Base-by-base conservation (phyloP, 1,140 invertebrate species). In the Pseudomyrmex flavicornis region DNA sequence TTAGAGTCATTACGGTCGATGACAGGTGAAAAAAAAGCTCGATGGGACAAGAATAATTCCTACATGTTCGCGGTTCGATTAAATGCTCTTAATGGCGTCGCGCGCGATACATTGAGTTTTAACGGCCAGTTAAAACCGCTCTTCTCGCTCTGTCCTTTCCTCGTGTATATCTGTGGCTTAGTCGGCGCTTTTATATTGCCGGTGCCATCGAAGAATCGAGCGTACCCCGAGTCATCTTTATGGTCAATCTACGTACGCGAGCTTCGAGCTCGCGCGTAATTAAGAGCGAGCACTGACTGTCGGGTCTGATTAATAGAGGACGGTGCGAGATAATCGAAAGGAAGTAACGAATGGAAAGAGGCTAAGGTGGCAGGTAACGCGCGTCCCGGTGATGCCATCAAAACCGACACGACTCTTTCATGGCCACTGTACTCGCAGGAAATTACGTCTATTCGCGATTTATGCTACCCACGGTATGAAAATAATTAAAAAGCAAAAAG, bases 311-410 rank as follows among this genome's bases (percentile, higher is more conserved):
- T 94, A 93, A 94, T 94, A 93, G 92, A 93, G 92, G 93, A 93
- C 91, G 92, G 91, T 87, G 90, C 90, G 91, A 94, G 93, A 94
- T 93, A 93, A 93, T 93, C 93, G 93, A 94, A 93, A 94, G 93
- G 93, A 94, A 94, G 93, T 92, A 92, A 92, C 91, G 88, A 90
- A 92, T 90, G 87, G 82, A 90, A 90, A 90, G 88, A 84, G 88
- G 85, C 72, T 82, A 88, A 88, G 87, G 82, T 80, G 80, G 59
- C 82, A 86, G 70, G 72, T 72, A 79, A 85, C 74, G 48, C 48
- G 74, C 69, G 88, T 83, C 85, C 73, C 58, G 46, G 84, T 85
- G 87, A 92, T 92, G 90, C 90, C 90, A 91, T 92, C 91, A 87
- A 85, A 62, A 84, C 82, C 77, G 69, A 79, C 74, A 73, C 65